phyloP scores from a whole-genome alignment of 2,113 vertebrate genomes.

The Otolemur garnettii region DNA sequence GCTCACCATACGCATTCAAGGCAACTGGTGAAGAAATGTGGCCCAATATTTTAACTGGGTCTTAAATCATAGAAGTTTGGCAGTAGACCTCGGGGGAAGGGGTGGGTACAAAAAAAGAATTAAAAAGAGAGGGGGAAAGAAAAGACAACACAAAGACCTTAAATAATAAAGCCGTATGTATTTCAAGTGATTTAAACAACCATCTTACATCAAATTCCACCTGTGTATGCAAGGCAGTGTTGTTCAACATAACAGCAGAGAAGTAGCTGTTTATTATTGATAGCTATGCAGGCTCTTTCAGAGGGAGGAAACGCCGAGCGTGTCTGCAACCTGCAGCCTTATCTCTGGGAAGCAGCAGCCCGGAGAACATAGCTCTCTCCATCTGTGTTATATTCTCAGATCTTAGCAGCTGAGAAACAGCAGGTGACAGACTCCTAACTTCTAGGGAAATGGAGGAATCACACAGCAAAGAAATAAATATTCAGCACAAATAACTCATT shows the following conservation, averaged over 20 bases:
- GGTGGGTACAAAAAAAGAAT: background rate
- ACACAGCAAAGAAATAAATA: conserved; percentile 53
- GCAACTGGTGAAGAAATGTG: conserved; percentile 43
- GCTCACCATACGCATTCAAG: conserved; percentile 51
- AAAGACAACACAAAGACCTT: conserved; percentile 21
- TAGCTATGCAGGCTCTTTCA: background rate
- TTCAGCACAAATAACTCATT: background rate
- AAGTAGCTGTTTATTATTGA: conserved; percentile 5
- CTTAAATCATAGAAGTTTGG: conserved; percentile 64
- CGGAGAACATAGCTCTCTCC: background rate
- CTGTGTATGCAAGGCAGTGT: background rate
- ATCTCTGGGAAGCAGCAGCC: conserved; percentile 72
- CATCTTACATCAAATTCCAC: background rate
- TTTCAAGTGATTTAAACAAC: conserved; percentile 8
- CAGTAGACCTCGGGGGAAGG: accelerated
- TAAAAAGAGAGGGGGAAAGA: background rate
- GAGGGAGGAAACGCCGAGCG: background rate
- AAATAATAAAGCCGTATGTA: conserved; percentile 16
- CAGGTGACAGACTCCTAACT: conserved; percentile 51
- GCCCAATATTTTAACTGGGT: conserved; percentile 39
- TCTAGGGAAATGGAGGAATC: conserved; percentile 39
- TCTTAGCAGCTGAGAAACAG: background rate
- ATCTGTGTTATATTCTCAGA: conserved; percentile 51
- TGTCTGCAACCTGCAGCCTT: conserved; percentile 45
- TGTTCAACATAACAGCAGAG: conserved; percentile 20